These are phyloP conservation scores for Drosophila sordidapex DNA, from an alignment of 2,888 invertebrate genomes.

Conservation along the genomic window DNA sequence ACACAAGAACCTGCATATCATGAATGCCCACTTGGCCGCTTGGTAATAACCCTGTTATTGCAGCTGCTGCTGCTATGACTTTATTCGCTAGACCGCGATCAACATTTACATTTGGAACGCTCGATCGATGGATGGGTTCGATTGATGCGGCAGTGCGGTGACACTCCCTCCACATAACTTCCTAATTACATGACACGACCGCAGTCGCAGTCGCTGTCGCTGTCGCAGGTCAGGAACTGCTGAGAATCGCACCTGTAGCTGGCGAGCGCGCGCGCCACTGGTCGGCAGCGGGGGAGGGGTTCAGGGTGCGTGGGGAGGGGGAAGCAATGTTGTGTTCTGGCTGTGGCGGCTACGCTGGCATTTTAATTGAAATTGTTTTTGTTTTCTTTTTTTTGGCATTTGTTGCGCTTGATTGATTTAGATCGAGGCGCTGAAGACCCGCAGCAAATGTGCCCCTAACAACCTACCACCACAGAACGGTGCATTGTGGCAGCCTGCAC, in stretches of 20 bases:
- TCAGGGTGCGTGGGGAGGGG: background rate
- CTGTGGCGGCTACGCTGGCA: constrained; percentile 52
- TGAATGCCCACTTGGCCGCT: constrained; percentile 52
- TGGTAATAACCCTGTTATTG: constrained; percentile 3
- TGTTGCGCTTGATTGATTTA: constrained; percentile 83
- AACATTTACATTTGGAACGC: constrained; percentile 48
- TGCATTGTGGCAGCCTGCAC: constrained; percentile 1
- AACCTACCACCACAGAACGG: constrained; percentile 25
- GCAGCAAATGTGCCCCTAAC: constrained; percentile 51
- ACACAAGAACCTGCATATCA: constrained; percentile 39
- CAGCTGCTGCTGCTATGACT: constrained; percentile 63
- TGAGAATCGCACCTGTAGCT: constrained; percentile 61
- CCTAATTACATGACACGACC: constrained; percentile 79
- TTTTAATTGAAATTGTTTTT: constrained; percentile 82
- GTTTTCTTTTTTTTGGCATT: constrained; percentile 57
- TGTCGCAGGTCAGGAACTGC: constrained; percentile 41
- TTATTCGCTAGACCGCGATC: constrained; percentile 51
- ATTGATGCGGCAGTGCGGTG: constrained; percentile 33
- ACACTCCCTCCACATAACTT: constrained; percentile 55
- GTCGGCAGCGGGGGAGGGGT: constrained; percentile 24
- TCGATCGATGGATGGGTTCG: constrained; percentile 48
- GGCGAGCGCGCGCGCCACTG: constrained; percentile 48
- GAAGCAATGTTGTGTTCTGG: background rate
- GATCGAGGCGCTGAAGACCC: constrained; percentile 61
- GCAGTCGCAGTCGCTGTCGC: constrained; percentile 38